phyloP scores from a whole-genome alignment of 2,797 vertebrate species.

The Etheostoma nigrum region DNA sequence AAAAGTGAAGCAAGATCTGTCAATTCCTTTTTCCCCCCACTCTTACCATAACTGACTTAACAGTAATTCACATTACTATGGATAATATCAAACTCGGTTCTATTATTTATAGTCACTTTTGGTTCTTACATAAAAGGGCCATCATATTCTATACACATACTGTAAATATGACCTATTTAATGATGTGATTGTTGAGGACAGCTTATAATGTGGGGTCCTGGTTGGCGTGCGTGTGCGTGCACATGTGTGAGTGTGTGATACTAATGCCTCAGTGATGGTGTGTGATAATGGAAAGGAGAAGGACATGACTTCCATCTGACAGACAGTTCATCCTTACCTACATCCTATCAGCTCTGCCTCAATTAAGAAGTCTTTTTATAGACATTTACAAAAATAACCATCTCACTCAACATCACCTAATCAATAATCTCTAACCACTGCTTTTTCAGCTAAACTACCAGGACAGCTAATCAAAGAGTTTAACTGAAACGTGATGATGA shows the following conservation, averaged over 20 bases:
- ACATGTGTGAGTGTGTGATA: not conserved
- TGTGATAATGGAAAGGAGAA: slow-evolving; percentile 54
- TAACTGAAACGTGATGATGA: not conserved
- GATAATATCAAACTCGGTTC: not conserved
- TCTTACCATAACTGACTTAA: not conserved
- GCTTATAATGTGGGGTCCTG: slow-evolving; percentile 2
- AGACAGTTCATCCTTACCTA: slow-evolving; percentile 44
- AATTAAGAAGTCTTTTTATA: slow-evolving; percentile 30
- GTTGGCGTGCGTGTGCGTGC: not conserved
- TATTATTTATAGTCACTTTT: not conserved
- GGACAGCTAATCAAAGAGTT: not conserved
- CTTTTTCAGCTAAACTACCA: not conserved
- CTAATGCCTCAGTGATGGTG: slow-evolving; percentile 46
- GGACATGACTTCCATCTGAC: slow-evolving; percentile 57
- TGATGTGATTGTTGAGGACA: slow-evolving; percentile 24
- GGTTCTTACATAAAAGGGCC: not conserved
- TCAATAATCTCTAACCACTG: too few species aligned
- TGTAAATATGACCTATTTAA: not conserved
- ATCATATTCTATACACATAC: not conserved
- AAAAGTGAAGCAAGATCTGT: not conserved
- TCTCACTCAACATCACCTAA: too few species aligned
- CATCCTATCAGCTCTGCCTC: slow-evolving; percentile 40
- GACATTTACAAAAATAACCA: not conserved
- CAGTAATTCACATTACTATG: not conserved
- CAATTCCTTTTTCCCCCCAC: not conserved